phyloP scores from a whole-genome alignment of 2,113 vertebrate genomes.

The Engystomops pustulosus region DNA sequence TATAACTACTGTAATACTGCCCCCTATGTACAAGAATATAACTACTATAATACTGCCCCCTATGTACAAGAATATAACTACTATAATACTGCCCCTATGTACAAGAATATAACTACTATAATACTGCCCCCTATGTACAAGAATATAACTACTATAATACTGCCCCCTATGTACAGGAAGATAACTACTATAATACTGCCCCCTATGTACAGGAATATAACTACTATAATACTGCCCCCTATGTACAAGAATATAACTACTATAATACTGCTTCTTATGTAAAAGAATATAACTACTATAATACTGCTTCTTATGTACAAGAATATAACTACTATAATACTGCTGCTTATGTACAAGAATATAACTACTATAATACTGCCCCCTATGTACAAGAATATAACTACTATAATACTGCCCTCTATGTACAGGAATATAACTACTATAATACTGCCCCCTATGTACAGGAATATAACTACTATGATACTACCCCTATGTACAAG shows the following conservation, averaged over 20 bases:
- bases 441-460: not conserved
- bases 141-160: not conserved
- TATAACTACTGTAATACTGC: conserved; percentile 14
- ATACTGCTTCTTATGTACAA: not conserved
- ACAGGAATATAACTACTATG: conserved; percentile 6
- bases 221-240: conserved; percentile 9
- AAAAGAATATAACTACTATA: not conserved
- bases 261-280: not conserved
- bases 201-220: conserved; percentile 5
- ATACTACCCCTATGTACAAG: not conserved
- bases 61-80: conserved; percentile 13
- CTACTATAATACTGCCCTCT: not conserved
- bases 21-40: conserved; percentile 9
- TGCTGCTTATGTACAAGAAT: conserved; percentile 2
- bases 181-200: conserved; percentile 19
- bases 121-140: not conserved
- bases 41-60: conserved; percentile 13
- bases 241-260: not conserved
- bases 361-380: conserved; percentile 17
- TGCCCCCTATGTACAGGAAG: not conserved
- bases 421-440: not conserved
- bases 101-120: conserved; percentile 13
- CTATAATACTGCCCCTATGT: conserved; percentile 1
- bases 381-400: not conserved
- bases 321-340: conserved; percentile 21